Evolutionary conservation across 2,797 vertebrate species (phyloP).

Genomic region (Serranus cabrilla): DNA sequence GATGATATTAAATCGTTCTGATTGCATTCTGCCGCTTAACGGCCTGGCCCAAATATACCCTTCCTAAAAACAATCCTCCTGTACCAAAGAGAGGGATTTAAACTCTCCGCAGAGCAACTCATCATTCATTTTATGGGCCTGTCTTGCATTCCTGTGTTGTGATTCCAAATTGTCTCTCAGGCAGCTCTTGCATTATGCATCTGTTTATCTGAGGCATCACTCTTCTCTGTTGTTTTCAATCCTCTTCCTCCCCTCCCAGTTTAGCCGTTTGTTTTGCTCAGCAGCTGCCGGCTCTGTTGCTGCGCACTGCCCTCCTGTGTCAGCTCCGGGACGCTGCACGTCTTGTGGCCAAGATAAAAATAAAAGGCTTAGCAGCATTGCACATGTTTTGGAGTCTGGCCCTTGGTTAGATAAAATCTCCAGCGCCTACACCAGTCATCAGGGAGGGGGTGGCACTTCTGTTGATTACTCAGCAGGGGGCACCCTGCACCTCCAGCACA

Average conservation of each 20-base stretch:
- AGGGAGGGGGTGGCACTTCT: constrained; percentile 69
- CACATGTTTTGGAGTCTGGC: constrained; percentile 83
- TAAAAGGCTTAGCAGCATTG: constrained; percentile 82
- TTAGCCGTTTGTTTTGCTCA: constrained; percentile 63
- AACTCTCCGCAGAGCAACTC: constrained; percentile 60
- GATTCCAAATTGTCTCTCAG: constrained; percentile 73
- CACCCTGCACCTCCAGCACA: constrained; percentile 59
- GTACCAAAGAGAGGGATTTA: constrained; percentile 54
- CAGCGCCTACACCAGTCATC: constrained; percentile 68
- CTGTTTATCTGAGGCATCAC: constrained; percentile 76
- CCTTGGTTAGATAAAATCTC: constrained; percentile 80
- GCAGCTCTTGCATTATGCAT: constrained; percentile 80
- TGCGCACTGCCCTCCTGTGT: constrained; percentile 80
- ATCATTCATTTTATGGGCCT: constrained; percentile 65
- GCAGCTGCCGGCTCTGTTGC: constrained; percentile 55
- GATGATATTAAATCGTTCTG: constrained; percentile 49
- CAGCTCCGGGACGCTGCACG: constrained; percentile 38
- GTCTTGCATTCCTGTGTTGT: constrained; percentile 67
- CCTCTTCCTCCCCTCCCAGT: constrained; percentile 49
- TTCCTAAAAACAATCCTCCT: constrained; percentile 53
- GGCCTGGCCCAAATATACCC: constrained; percentile 46
- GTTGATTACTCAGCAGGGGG: constrained; percentile 80
- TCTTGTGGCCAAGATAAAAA: constrained; percentile 73
- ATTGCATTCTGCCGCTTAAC: constrained; percentile 57
- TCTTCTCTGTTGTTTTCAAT: constrained; percentile 63